phyloP scores from a whole-genome alignment of 2,113 vertebrate species.

The Callipepla californica region DNA sequence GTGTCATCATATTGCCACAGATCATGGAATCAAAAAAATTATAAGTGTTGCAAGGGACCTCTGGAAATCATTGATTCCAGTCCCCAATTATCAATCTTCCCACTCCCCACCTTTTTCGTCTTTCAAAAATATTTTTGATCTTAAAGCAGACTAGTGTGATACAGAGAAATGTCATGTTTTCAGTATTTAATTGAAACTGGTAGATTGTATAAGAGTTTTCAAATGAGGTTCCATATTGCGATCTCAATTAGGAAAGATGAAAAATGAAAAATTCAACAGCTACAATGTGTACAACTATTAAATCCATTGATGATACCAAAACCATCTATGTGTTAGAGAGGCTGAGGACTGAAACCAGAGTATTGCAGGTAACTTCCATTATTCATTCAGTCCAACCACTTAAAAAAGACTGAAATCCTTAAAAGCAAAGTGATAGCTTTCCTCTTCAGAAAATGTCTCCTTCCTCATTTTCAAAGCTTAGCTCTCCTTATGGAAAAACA shows the following conservation, averaged over 20 bases:
- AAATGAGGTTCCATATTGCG: not conserved
- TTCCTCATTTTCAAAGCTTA: accelerated
- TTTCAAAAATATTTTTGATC: not conserved
- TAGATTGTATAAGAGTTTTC: accelerated
- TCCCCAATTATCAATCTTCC: not conserved
- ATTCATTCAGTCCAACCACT: not conserved
- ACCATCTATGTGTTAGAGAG: not conserved
- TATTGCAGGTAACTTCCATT: not conserved
- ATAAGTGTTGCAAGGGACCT: too few relatives aligned
- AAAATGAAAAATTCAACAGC: not conserved
- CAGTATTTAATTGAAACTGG: not conserved
- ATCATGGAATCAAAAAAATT: too few relatives aligned
- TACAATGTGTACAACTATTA: not conserved
- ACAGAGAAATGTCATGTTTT: not conserved
- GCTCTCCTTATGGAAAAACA: not conserved
- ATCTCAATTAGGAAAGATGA: not conserved
- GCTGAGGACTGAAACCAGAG: not conserved
- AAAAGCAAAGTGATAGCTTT: not conserved
- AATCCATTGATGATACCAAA: not conserved
- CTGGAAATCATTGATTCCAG: too few relatives aligned
- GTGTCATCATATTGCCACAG: not conserved
- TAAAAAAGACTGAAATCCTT: not conserved
- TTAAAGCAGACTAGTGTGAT: not conserved
- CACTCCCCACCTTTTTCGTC: not conserved
- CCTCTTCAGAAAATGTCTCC: not conserved